Conservation (phyloP, 2,113 vertebrate genomes). For the Nothocercus julius region DNA sequence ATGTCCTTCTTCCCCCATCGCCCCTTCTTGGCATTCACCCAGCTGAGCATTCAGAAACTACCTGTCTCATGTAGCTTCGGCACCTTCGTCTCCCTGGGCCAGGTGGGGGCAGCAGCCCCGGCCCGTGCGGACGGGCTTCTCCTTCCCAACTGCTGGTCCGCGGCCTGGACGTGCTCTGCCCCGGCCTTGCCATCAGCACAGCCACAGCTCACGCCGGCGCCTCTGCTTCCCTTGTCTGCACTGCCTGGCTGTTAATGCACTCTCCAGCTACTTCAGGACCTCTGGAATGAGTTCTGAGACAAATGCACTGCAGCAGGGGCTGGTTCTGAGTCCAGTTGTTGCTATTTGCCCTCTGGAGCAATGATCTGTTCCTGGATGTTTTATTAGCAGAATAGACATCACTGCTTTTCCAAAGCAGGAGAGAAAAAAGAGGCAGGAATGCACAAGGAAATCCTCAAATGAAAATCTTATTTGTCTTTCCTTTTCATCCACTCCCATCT, state of each 20-base stretch:
- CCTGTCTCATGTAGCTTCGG: not conserved
- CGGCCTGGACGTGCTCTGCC: not conserved
- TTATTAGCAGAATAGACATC: not conserved
- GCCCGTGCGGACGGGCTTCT: not conserved
- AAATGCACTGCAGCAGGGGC: not conserved
- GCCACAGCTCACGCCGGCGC: accelerated
- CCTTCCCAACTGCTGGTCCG: not conserved
- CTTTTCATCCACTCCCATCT: not conserved
- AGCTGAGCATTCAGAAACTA: not conserved
- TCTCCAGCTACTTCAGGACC: not conserved
- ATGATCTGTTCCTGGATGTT: not conserved
- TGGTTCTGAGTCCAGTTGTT: not conserved
- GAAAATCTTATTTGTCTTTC: not conserved
- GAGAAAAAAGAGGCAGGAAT: not conserved
- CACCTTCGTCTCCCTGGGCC: not conserved
- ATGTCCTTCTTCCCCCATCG: not conserved
- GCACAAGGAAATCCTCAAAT: not conserved
- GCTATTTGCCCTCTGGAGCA: not conserved
- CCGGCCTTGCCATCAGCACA: not conserved
- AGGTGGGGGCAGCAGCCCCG: constrained; percentile 31
- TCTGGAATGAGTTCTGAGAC: not conserved
- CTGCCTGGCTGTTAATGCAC: not conserved
- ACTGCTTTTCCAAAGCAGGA: not conserved
- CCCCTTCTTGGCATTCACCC: not conserved
- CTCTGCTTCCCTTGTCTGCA: accelerated